A percentile compares a stretch with the other conserved stretches of the same genome.
phyloP scores from a whole-genome alignment of 2,888 invertebrate species.

The Zaprionus obscuricornis region DNA sequence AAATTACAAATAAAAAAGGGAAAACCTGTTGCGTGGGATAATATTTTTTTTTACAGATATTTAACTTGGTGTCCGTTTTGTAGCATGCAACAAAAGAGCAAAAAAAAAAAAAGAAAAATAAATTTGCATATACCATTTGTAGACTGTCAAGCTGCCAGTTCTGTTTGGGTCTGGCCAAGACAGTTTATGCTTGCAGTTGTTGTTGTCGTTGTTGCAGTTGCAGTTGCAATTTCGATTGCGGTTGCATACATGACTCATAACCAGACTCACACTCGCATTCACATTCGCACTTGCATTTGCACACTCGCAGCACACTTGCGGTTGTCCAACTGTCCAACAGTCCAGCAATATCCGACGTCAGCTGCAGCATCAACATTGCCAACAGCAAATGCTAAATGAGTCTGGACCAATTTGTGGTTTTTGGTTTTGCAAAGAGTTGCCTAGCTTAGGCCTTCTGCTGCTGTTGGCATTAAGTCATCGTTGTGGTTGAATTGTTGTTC shows the following conservation, averaged over 20 bases:
- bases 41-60: conserved; percentile 20
- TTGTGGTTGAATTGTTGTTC: conserved; percentile 2
- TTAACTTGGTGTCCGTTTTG: conserved; percentile 33
- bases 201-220: conserved; percentile 19
- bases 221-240: conserved; percentile 23
- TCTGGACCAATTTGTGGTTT: conserved; percentile 34
- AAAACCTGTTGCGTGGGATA: conserved; percentile 76
- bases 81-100: conserved; percentile 39
- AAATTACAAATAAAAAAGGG: conserved; percentile 7
- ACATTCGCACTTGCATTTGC: no score
- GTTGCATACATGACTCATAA: conserved; percentile 48
- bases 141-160: conserved; percentile 39
- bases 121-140: conserved; percentile 50
- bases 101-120: neutral
- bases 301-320: conserved; percentile 34
- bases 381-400: conserved; percentile 10
- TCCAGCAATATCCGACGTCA: conserved; percentile 31
- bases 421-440: neutral
- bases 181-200: conserved; percentile 10
- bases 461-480: conserved; percentile 49
- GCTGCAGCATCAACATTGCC: no score
- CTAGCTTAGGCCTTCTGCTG: conserved; percentile 6
- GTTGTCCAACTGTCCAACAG: conserved; percentile 31
- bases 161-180: conserved; percentile 24
- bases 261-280: conserved; percentile 2